phyloP scores from a whole-genome alignment of 2,888 invertebrate genomes.

The Pristionchus arcanus region DNA sequence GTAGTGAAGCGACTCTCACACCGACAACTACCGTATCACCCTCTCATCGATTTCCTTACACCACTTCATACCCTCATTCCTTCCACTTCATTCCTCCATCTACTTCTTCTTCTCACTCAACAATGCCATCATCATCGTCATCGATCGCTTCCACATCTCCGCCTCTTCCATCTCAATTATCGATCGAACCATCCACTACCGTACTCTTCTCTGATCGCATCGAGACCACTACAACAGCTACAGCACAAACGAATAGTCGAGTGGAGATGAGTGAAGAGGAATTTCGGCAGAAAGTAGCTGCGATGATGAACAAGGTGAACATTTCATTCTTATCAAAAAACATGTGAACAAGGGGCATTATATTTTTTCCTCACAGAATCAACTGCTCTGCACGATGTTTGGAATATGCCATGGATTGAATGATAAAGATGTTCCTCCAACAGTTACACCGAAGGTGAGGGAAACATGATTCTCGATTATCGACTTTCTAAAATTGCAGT shows the following conservation, averaged over 20 bases:
- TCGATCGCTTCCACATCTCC: not conserved
- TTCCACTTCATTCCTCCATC: not conserved
- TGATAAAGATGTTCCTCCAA: not conserved
- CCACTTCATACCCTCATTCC: not conserved
- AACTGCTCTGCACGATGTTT: slow-evolving; percentile 28
- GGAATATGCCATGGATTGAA: slow-evolving; percentile 16
- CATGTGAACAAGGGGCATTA: not conserved
- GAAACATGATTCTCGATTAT: not conserved
- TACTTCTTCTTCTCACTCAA: not conserved
- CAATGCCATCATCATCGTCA: not conserved
- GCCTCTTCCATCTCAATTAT: not conserved
- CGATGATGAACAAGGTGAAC: not conserved
- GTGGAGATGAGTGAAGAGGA: slow-evolving; percentile 14
- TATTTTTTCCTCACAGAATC: not conserved
- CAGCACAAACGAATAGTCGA: not conserved
- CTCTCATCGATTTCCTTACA: not conserved
- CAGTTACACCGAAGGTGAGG: not conserved
- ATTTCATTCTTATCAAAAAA: not conserved
- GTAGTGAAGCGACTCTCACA: slow-evolving; percentile 13
- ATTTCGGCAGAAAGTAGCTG: not conserved
- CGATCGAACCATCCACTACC: not conserved
- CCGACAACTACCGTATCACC: not conserved
- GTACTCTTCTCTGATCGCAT: not conserved
- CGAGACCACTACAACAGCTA: not conserved
- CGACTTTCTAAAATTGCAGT: not conserved